Evolutionary conservation across 2,888 invertebrate genomes (phyloP), one percentile per base, ranked within the genome.

Genomic region (Caenorhabditis wallacei): DNA sequence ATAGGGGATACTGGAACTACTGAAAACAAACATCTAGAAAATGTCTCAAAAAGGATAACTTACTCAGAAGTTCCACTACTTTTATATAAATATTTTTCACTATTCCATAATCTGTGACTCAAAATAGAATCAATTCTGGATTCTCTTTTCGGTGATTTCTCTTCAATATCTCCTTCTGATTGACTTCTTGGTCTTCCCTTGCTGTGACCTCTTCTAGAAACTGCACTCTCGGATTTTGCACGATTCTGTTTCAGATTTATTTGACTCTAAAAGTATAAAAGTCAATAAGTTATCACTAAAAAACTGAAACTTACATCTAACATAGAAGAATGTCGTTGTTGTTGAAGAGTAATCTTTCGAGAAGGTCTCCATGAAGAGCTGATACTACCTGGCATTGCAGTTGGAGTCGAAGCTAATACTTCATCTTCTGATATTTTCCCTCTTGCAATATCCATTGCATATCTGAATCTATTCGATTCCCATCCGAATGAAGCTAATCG

Each of bases 401-500:
- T 37, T 2, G 59, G 66, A 24, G 56, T 80, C 18, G 57, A 30
- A 7, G 53, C 40, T 20, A 53, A 46, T 22, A 59, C 68, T 13
- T 82, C 85, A 40, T 72, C 78, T 2, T 76, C 76, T 13, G 72
- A 26, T 13, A 61, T 61, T 37, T 76, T 76, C 4, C 35, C 48
- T 37, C 61, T 76, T n/a, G 78, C 82, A 20, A 76, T 26, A 59
- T 82, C 82, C 26, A 59, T 72, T 13, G 82, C 66, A 59, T 74
- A 84, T 66, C 84, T 64, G 66, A 87, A 85, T 35, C 84, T 68
- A 70, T 88, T 90, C n/a, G 84, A 84, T 72, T 89, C 90, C 90
- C 90, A 90, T 43, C 89, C 89, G 56, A 86, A 84, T 16, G 80
- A 71, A 4, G 87, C 87, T n/a, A 89, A 59, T 56, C 80, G 51